Evolutionary conservation across 2,113 vertebrate genomes (phyloP), one percentile per base, ranked within the genome.

Genomic region (Lanius collurio): DNA sequence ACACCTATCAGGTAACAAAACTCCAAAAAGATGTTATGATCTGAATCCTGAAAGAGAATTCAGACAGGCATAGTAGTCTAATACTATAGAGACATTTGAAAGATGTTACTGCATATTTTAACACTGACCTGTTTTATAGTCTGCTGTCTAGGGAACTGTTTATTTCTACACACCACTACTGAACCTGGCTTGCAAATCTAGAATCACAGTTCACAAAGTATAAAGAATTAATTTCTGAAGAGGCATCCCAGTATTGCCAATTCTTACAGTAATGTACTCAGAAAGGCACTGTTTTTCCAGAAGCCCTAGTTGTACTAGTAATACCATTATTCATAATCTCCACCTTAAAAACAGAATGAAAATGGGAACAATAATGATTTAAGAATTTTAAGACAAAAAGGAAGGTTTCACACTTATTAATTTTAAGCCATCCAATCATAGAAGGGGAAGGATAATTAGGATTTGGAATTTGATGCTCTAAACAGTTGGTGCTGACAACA

Each of bases 21-120:
- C n/a, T 64, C n/a, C 55, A 63, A 79, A 77, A 13, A 78, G 44
- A 85, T 42, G 49, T 39, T 62, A 85, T 16, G 11, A 69, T 33
- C 37, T 82, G 53, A 78, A 55, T 55, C 53, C 33, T 62, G 33
- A 87, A 78, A 62, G 63, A 46, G 5, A 82, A 69, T 76, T 76
- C 50, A 89, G n/a, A 37, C 55, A 88, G 67, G 28, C 59, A 55
- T 14, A 77, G 52, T 33, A 94, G 69, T 53, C 87, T 49, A 87
- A 80, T 55, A 35, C 30, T 82, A 49, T 20, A 71, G 10, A 87
- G 84, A 27, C 67, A 85, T 80, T 89, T 84, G 62, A 95, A 95
- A 94, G 87, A 91, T 65, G 53, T 82, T 87, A 73, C 59, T 83
- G 65, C 93, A 87, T 94, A 95, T 93, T 94, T 95, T 94, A 93